Base-by-base conservation (phyloP, 2,888 invertebrate genomes). In the Terebella lapidaria region DNA sequence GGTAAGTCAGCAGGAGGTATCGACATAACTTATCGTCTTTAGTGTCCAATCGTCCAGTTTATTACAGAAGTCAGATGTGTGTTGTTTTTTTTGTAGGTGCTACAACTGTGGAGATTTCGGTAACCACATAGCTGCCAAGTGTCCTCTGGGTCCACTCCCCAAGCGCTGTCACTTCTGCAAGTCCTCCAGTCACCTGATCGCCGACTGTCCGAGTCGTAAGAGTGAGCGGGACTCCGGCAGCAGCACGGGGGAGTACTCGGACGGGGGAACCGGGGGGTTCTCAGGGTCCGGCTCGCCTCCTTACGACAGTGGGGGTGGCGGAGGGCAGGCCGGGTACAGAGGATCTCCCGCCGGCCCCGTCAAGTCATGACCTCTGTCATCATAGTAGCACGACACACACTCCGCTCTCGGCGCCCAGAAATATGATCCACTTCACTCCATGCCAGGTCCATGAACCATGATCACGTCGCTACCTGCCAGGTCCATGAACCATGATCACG, bases 91-190 rank as follows among this genome's bases (percentile, higher is more conserved):
- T 70, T 68, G 2, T 79, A 90, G 91, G 77, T 94, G 93, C 83
- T 94, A 92, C 81, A 94, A 94, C 80, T 94, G 93, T 75, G 92
- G 93, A 2, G 91, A 92, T 81, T 92, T 92, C 77, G 90, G 91
- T 54, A 92, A 92, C 81, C 94, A 94, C 82, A 89, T 93, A 75
- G 93, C 94, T 30, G 89, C 91, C 35, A 92, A 92, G 79, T 94
- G 94, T 81, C 86, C 87, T 66, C 84, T 89, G 77, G 92, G 91
- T 18, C 92, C 92, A 56, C 89, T 91, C 82, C 92, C 92, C 72
- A 93, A 93, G 83, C 85, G 90, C 73, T 94, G 94, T 82, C 92
- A 94, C 83, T 87, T 88, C 78, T 94, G 93, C 82, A 92, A 91
- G 79, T 87, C 90, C 70, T 88, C 89, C 71, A 90, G 89, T 73